These are phyloP conservation scores for Myotis pilosus DNA, from an alignment of 2,797 vertebrate genomes.

Conservation along the genomic window DNA sequence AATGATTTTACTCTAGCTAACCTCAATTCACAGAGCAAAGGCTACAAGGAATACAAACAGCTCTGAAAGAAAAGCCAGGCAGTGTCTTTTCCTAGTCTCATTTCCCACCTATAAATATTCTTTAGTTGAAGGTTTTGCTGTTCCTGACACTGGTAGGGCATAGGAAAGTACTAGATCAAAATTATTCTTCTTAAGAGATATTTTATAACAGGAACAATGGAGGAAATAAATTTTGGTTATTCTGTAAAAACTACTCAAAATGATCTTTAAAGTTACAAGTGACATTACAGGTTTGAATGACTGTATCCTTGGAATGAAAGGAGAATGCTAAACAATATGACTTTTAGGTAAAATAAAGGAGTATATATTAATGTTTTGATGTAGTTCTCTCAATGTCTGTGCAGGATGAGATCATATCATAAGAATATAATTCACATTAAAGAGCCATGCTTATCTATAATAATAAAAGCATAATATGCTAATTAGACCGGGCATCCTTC, in stretches of 20 bases:
- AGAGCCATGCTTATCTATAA: background rate
- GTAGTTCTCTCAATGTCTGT: background rate
- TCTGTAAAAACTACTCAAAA: constrained; percentile 43
- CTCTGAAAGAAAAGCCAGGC: background rate
- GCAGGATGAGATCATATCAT: background rate
- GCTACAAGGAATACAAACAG: constrained; percentile 7
- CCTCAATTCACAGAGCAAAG: constrained; percentile 57
- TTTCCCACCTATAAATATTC: constrained; percentile 27
- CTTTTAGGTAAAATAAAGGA: background rate
- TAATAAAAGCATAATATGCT: too few species aligned
- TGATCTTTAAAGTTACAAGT: constrained; percentile 7
- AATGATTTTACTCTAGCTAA: background rate
- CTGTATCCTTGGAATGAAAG: background rate
- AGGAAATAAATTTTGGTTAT: constrained; percentile 50
- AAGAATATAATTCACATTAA: background rate
- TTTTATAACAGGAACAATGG: constrained; percentile 52
- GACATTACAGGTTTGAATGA: background rate
- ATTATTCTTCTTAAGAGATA: constrained; percentile 32
- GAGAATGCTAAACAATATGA: background rate
- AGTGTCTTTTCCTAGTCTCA: background rate
- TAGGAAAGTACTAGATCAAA: constrained; percentile 17
- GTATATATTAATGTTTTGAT: background rate
- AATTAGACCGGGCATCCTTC: too few species aligned
- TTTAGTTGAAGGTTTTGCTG: constrained; percentile 25
- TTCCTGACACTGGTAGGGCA: background rate